Evolutionary conservation across 2,797 vertebrate genomes (phyloP).

Genomic region (Lutjanus campechanus): DNA sequence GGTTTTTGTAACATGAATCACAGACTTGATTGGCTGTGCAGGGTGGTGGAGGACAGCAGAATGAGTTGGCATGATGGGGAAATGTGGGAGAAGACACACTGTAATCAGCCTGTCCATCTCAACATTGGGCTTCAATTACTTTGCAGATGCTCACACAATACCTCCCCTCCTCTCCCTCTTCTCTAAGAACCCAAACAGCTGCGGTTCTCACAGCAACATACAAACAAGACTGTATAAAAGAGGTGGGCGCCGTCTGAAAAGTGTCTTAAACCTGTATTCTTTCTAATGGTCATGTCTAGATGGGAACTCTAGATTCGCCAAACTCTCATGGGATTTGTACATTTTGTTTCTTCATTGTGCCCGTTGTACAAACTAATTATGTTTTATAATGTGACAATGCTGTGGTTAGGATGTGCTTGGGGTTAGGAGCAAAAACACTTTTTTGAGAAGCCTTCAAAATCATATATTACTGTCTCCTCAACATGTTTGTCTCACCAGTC

Average conservation of each 20-base stretch:
- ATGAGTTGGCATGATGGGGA: conserved; percentile 54
- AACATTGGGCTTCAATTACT: conserved; percentile 78
- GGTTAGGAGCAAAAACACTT: too few species aligned
- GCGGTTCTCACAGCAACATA: background rate
- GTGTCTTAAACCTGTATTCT: too few species aligned
- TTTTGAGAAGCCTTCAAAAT: too few species aligned
- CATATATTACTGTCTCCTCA: background rate
- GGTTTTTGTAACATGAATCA: conserved; percentile 22
- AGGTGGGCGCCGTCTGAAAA: too few species aligned
- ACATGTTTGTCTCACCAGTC: background rate
- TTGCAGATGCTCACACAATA: conserved; percentile 78
- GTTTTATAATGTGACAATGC: too few species aligned
- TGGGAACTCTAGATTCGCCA: too few species aligned
- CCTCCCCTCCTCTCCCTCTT: conserved; percentile 37
- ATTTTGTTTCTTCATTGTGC: too few species aligned
- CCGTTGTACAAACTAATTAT: too few species aligned
- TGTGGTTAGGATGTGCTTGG: too few species aligned
- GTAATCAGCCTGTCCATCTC: conserved; percentile 82
- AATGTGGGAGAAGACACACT: conserved; percentile 68
- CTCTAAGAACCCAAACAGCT: conserved; percentile 13
- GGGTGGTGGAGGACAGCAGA: conserved; percentile 42
- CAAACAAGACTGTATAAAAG: too few species aligned
- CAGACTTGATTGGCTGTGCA: conserved; percentile 15
- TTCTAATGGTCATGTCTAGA: too few species aligned
- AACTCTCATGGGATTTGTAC: too few species aligned